phyloP scores from a whole-genome alignment of 2,113 vertebrate genomes.

The Pedionomus torquatus region DNA sequence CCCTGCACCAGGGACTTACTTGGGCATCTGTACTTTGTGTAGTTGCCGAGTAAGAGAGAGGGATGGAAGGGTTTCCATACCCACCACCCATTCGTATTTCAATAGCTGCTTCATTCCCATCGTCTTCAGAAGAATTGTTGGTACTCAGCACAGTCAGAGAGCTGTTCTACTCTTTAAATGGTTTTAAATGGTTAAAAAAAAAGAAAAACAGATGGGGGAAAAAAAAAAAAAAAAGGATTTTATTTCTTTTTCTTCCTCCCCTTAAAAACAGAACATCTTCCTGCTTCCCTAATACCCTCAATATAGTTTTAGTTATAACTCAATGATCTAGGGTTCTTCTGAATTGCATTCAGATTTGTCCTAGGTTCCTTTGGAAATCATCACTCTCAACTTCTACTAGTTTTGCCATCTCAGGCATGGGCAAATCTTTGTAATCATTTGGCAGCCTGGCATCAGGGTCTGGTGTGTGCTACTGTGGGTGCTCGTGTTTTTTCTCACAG shows the following conservation, averaged over 20 bases:
- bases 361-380: not conserved
- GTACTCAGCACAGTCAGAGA: not conserved
- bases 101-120: rapidly evolving
- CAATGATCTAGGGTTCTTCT: not conserved
- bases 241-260: not conserved
- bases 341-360: not conserved
- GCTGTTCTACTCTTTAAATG: not conserved
- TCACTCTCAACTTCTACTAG: not conserved
- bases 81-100: not conserved
- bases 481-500: not conserved
- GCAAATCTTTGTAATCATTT: not conserved
- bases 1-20: rapidly evolving
- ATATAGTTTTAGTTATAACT: not conserved
- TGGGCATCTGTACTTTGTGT: too few species aligned
- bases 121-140: not conserved
- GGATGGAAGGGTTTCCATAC: not conserved
- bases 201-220: not conserved
- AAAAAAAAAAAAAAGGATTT: not conserved
- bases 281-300: not conserved
- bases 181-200: too few species aligned
- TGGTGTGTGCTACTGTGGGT: not conserved
- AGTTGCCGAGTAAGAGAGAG: too few species aligned
- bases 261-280: not conserved
- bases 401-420: not conserved
- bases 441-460: not conserved